Conservation (phyloP, 1,140 invertebrate species). For the Homalodisca vitripennis region DNA sequence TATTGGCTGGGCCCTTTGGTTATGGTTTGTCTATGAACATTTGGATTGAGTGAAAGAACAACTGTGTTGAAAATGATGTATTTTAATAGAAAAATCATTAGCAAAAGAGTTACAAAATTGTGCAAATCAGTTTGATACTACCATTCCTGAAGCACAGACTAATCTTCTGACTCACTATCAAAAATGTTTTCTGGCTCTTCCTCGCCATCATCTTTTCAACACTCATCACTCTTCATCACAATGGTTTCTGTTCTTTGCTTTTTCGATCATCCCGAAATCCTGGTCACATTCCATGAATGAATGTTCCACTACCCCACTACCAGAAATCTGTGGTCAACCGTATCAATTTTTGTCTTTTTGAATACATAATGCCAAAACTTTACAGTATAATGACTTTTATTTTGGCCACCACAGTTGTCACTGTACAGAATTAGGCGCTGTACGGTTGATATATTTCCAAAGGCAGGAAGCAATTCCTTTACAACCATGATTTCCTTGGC, state of each 20-base stretch:
- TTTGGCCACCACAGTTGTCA: conserved; percentile 29
- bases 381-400: conserved; percentile 8
- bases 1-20: neutral
- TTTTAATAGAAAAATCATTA: neutral
- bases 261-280: conserved; percentile 30
- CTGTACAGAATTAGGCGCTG: conserved; percentile 4
- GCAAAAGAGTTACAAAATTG: neutral
- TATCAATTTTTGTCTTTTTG: conserved; percentile 10
- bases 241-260: conserved; percentile 25
- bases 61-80: neutral
- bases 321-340: conserved; percentile 21
- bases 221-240: conserved; percentile 45
- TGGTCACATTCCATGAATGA: conserved; percentile 35
- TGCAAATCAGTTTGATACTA: too few species aligned
- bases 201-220: conserved; percentile 33
- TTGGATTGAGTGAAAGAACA: too few species aligned
- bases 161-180: neutral
- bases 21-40: neutral
- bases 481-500: conserved; percentile 40
- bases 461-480: conserved; percentile 42
- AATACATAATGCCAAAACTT: conserved; percentile 13
- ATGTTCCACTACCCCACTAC: conserved; percentile 37
- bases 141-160: neutral
- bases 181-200: neutral
- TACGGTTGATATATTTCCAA: conserved; percentile 4